Evolutionary conservation across 2,888 invertebrate species (phyloP), one percentile per base, ranked within the genome.

Genomic region (Dynastes maya): DNA sequence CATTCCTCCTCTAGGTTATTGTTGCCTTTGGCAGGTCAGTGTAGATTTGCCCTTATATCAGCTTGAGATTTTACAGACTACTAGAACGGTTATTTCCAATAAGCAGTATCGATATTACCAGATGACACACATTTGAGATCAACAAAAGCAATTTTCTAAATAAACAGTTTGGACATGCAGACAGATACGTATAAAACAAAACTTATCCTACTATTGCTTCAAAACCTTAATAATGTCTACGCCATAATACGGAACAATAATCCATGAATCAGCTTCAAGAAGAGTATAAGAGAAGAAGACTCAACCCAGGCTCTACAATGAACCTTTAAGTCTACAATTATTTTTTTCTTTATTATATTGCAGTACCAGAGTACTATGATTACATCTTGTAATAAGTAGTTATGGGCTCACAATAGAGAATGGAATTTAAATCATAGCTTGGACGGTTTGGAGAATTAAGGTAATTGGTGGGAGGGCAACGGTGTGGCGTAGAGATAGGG

Each of bases 351-450:
- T 74, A 74, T 74, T 74, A 74, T 74, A 74, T 74, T 74, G 72
- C 72, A 74, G 61, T 74, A 49, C 72, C 81, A 80, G 82, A 85
- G 84, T 85, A 86, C 86, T 85, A 86, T 87, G 86, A 87, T 87
- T 87, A 86, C 83, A 85, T 84, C 83, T 86, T 84, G 85, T 86
- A 87, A 87, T 86, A 85, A 85, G 86, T 85, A 85, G 86, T 86
- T 86, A 85, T 82, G 83, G 83, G 83, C 83, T 85, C 85, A 88
- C 88, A 88, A 88, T 88, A 86, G 87, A 84, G 87, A 87, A 85
- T 86, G 88, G 88, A 88, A 88, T 88, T 87, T 88, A 88, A 88
- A 88, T 88, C 86, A 87, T 86, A 86, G 84, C 85, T 84, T 83
- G 83, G 85, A 84, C 85, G 82, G 85, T 85, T 87, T 87, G 83